Evolutionary conservation across 2,113 vertebrate species (phyloP).

Genomic region (Cyprinus carpio): DNA sequence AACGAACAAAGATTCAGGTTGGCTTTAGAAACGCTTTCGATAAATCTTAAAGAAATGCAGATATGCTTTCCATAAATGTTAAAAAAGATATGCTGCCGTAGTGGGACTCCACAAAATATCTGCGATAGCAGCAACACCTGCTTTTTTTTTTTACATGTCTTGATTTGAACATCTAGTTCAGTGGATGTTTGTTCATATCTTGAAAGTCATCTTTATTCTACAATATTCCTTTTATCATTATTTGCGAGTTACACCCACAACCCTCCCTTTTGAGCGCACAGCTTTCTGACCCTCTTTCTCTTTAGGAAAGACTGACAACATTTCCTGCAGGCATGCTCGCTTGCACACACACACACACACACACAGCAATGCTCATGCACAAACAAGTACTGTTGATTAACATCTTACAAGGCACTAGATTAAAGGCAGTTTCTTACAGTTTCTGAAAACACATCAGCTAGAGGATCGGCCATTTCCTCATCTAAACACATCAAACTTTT

Average conservation of each 20-base stretch:
- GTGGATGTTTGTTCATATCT: background rate
- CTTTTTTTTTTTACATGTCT: background rate
- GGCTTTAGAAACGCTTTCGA: background rate
- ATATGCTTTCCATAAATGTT: background rate
- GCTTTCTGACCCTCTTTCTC: background rate
- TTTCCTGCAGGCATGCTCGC: background rate
- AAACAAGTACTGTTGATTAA: slow-evolving; percentile 38
- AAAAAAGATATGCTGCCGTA: no score
- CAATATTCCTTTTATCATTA: background rate
- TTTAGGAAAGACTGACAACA: background rate
- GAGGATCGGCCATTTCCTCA: slow-evolving; percentile 53
- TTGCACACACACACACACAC: slow-evolving; percentile 32
- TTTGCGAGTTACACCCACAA: background rate
- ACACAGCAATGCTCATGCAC: slow-evolving; percentile 2
- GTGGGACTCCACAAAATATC: background rate
- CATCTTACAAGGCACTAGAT: slow-evolving; percentile 32
- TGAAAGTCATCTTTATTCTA: background rate
- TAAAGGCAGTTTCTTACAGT: slow-evolving; percentile 39
- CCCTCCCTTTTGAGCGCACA: background rate
- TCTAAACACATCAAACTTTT: slow-evolving; percentile 45
- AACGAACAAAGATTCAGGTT: background rate
- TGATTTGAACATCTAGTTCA: background rate
- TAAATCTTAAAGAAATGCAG: background rate
- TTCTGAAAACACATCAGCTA: slow-evolving; percentile 34
- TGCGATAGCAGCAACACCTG: background rate